Base-by-base conservation (phyloP, 2,888 invertebrate genomes). In the Acleris literana region DNA sequence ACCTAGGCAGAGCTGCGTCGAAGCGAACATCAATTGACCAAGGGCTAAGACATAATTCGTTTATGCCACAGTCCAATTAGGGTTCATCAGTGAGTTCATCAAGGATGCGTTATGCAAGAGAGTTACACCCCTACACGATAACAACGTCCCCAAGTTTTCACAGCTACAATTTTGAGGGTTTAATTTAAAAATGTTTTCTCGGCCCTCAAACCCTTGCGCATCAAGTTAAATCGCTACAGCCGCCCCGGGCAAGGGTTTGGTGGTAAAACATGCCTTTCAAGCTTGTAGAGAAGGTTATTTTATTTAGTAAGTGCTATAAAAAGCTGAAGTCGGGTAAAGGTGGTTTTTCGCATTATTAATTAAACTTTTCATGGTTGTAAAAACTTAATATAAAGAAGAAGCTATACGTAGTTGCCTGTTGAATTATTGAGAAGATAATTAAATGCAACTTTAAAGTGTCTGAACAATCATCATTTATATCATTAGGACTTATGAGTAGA, bases 141-240 rank as follows among this genome's bases (percentile, higher is more conserved):
- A 39, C 33, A 49, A 49, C 48, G 16, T 20, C 9, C 25, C 25
- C 7, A 11, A n/a, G 49, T 48, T 16, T 54, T 54, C 53, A 58
- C 59, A 53, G 59, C 53, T 33, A 22, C 59, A 20, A 22, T 59
- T 57, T 44, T 39, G 59, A 59, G 43, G 53, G 59, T 54, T 64
- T 54, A 59, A 64, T 64, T 64, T 59, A 59, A 53, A 59, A 64
- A 59, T 59, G 53, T 59, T 39, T 54, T 59, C 48, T 49, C 51
- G 33, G n/a, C 44, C 53, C 22, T 58, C 33, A 54, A 56, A 39
- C 56, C 63, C 43, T 46, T 25, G 44, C 16, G 25, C 5, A 59
- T 63, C 25, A 22, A 51, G 54, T 48, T 54, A 59, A 64, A 64
- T 59, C 54, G 64, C 48, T 55, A 64, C 48, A 46, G 59, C 53